phyloP scores from a whole-genome alignment of 2,113 vertebrate species.

The Chlorocebus sabaeus region DNA sequence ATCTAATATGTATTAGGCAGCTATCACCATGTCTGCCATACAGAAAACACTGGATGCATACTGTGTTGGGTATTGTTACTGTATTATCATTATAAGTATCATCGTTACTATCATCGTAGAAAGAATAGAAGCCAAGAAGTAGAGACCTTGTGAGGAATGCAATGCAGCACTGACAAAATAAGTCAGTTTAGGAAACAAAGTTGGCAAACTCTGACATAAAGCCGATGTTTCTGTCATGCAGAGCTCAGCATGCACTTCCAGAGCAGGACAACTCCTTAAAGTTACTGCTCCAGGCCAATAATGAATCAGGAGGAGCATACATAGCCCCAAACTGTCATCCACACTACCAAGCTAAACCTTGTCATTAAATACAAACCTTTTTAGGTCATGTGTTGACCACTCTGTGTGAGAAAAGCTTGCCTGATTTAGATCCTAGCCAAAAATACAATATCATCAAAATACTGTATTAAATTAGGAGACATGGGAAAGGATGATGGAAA shows the following conservation, averaged over 20 bases:
- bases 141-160: background rate
- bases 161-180: background rate
- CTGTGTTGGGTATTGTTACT: background rate
- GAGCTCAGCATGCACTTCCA: background rate
- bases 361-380: background rate
- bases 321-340: background rate
- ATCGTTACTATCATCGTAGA: background rate
- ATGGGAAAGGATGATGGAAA: background rate
- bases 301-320: background rate
- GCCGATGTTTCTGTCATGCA: background rate
- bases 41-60: background rate
- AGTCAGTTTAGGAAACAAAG: background rate
- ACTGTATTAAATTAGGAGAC: background rate
- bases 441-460: background rate
- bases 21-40: background rate
- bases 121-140: background rate
- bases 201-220: background rate
- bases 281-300: background rate
- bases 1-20: background rate
- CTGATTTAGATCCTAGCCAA: background rate
- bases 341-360: background rate
- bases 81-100: background rate
- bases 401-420: background rate
- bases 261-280: background rate
- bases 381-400: background rate